Evolutionary conservation across 2,888 invertebrate species (phyloP).

Genomic region (Agrochola lychnidis): DNA sequence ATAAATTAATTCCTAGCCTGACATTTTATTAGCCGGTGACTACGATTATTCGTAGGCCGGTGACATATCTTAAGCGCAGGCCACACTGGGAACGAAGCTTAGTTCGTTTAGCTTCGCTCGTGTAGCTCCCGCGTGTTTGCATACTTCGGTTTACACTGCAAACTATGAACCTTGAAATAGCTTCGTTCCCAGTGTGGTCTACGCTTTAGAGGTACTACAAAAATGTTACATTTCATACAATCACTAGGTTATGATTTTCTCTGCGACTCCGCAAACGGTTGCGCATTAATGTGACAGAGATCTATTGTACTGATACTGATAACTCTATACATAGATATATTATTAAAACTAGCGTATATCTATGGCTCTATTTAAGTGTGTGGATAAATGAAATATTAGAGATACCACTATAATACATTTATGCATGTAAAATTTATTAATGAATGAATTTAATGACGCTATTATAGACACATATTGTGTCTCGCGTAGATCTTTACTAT

Average conservation of each 20-base stretch:
- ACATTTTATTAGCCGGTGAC: conserved; percentile 16
- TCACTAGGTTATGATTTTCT: conserved; percentile 28
- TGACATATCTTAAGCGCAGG: conserved; percentile 11
- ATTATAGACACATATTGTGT: not conserved
- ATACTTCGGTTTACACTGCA: no score
- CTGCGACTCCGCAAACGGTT: conserved; percentile 17
- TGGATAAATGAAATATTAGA: conserved; percentile 7
- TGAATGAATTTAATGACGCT: not conserved
- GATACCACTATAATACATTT: not conserved
- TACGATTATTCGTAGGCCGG: not conserved
- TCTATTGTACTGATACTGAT: conserved; percentile 30
- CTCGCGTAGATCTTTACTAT: not conserved
- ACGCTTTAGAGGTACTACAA: not conserved
- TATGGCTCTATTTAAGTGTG: not conserved
- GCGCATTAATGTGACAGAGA: conserved; percentile 34
- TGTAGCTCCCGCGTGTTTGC: no score
- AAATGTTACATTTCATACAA: conserved; percentile 33
- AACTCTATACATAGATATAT: conserved; percentile 4
- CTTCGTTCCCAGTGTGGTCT: no score
- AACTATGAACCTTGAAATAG: no score
- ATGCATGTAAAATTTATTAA: no score
- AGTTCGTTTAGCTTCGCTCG: no score
- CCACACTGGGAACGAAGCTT: no score
- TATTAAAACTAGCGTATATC: no score
- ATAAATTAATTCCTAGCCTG: conserved; percentile 26